These are phyloP conservation scores for Macrobrachium nipponense DNA, from an alignment of 1,140 invertebrate genomes.

Conservation along the genomic window DNA sequence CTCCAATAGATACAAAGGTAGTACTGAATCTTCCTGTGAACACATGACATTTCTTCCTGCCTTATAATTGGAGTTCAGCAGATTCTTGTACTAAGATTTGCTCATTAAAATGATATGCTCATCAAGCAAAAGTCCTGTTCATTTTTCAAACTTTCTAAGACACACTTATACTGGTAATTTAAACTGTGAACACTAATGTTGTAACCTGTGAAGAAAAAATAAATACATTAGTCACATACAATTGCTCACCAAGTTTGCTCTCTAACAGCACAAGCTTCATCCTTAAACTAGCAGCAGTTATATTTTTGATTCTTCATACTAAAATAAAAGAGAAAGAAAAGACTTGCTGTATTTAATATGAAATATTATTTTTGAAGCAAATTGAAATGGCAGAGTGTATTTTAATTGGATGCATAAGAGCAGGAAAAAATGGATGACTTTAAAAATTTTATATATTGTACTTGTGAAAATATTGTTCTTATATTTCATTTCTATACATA, in stretches of 20 bases:
- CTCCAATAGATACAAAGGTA: not conserved
- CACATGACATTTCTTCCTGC: too few species aligned
- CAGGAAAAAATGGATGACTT: too few species aligned
- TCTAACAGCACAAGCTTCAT: conserved; percentile 29
- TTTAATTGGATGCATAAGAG: too few species aligned
- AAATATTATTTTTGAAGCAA: not conserved
- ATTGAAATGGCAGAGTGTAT: too few species aligned
- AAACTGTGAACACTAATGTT: conserved; percentile 16
- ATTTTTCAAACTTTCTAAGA: too few species aligned
- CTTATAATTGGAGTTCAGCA: too few species aligned
- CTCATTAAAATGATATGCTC: too few species aligned
- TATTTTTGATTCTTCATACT: conserved; percentile 33
- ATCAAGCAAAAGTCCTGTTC: too few species aligned
- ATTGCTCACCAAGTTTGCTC: conserved; percentile 48
- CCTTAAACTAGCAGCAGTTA: not conserved
- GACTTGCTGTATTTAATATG: conserved; percentile 28
- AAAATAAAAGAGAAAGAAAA: conserved; percentile 34
- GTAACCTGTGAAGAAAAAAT: conserved; percentile 4
- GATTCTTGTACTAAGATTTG: too few species aligned
- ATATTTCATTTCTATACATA: conserved; percentile 21
- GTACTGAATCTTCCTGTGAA: conserved; percentile 21
- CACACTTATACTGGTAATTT: conserved; percentile 20
- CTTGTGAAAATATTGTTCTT: conserved; percentile 15
- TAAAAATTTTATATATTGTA: conserved; percentile 6
- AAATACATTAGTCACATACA: conserved; percentile 20